These are phyloP conservation scores for Catostylus mosaicus DNA, from an alignment of 30 jellyfish, hydroid and myxozoan genomes.

Conservation along the genomic window DNA sequence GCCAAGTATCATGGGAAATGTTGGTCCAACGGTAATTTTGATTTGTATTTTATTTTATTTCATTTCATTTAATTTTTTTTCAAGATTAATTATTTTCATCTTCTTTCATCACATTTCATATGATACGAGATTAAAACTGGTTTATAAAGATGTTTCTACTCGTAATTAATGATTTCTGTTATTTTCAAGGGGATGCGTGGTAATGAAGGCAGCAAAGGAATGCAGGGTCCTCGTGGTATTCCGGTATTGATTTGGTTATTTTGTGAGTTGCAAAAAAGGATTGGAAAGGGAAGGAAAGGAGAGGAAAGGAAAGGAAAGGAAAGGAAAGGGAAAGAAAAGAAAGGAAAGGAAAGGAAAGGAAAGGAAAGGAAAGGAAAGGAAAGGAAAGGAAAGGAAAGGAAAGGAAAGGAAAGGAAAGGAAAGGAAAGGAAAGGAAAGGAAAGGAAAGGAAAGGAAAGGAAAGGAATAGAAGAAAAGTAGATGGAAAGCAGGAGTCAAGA, in stretches of 20 bases:
- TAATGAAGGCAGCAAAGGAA: conserved; percentile 50
- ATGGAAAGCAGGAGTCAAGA: too few relatives aligned
- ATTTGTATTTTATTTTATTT: neutral
- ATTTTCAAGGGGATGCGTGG: conserved; percentile 60
- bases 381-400: neutral
- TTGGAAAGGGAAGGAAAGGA: neutral
- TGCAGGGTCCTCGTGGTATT: conserved; percentile 45
- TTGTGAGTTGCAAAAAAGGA: too few relatives aligned
- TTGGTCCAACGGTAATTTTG: conserved; percentile 15
- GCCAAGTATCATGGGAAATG: conserved; percentile 5
- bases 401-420: neutral
- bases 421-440: neutral
- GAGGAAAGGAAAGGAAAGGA: neutral
- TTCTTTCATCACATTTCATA: too few relatives aligned
- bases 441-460: neutral
- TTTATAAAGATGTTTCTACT: too few relatives aligned
- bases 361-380: too few relatives aligned
- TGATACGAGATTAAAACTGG: too few relatives aligned
- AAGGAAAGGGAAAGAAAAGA: conserved; percentile 1
- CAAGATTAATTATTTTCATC: neutral
- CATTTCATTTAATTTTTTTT: neutral
- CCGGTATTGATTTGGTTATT: too few relatives aligned
- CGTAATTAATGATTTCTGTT: too few relatives aligned
- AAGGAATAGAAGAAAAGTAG: neutral
- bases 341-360: neutral